Evolutionary conservation across 2,888 invertebrate species (phyloP), one percentile per base, ranked within the genome.

Genomic region (Ectobius pallidus): DNA sequence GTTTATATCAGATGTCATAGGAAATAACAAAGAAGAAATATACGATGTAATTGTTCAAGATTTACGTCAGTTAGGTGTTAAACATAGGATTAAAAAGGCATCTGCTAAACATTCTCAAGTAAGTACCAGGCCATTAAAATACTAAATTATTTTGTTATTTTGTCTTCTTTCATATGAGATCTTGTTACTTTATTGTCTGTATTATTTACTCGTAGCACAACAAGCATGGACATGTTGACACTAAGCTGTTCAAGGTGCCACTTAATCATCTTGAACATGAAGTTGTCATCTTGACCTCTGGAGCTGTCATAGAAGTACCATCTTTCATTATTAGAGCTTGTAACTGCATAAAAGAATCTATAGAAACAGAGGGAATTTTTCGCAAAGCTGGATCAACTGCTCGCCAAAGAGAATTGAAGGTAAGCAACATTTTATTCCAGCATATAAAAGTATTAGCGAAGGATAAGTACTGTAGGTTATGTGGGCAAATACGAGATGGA

Each of bases 331-430:
- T 89, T 77, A 90, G 92, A 80, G 88, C 92, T 79, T 91, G 92
- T 78, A 85, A 88, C 69, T 89, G 88, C 78, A 87, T 94, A 68
- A 84, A 90, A 75, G 85, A 88, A 58, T 88, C 91, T 82, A 87
- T 91, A 32, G 87, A 88, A 71, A 89, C 91, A 22, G 96, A 96
- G 81, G 96, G 96, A 0, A 83, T 96, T 63, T 96, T 96, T 82
- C 87, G 96, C 7, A 96, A 95, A 85, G 94, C 94, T 63, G 96
- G 96, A 16, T 94, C 95, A 1, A 89, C 92, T 78, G 86, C 89
- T 44, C 87, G 95, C 75, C 94, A 95, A 82, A 92, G 91, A 80
- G 94, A 94, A 82, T 88, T 96, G 25, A 91, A 91, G 84, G 92
- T 92, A 81, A 80, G 82, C 73, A 75, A 16, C 58, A 58, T 42